These are phyloP conservation scores for Allacma fusca DNA, from an alignment of 2,888 invertebrate species.

Conservation along the genomic window DNA sequence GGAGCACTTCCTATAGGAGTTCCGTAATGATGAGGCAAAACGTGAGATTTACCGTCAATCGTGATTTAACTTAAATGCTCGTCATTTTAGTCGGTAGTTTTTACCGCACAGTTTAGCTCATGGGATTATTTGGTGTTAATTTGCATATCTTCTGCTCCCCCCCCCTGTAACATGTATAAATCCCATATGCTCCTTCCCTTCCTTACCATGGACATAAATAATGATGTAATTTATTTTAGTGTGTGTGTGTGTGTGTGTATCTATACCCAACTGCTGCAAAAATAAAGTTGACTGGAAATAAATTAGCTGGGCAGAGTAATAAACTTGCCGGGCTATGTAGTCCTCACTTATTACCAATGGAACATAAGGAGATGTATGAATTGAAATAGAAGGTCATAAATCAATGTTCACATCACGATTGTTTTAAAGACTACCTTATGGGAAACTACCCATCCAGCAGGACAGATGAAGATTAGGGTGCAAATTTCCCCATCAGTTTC, in stretches of 20 bases:
- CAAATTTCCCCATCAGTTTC: slow-evolving; percentile 1
- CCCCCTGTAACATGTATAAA: too few relatives aligned
- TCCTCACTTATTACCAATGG: neutral
- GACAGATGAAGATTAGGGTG: slow-evolving; percentile 7
- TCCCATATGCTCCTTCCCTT: too few relatives aligned
- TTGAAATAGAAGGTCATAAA: slow-evolving; percentile 12
- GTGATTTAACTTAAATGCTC: slow-evolving; percentile 30
- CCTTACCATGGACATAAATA: too few relatives aligned
- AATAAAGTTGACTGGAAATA: too few relatives aligned
- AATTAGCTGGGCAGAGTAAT: too few relatives aligned
- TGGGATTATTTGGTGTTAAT: too few relatives aligned
- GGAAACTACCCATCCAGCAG: neutral
- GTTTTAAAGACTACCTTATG: neutral
- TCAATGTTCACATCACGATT: neutral
- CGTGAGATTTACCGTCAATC: slow-evolving; percentile 36
- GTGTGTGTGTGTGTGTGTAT: too few relatives aligned
- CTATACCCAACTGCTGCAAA: too few relatives aligned
- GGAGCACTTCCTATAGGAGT: too few relatives aligned
- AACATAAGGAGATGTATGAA: neutral
- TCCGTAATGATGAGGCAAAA: slow-evolving; percentile 13
- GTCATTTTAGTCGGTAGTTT: neutral
- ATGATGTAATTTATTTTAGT: too few relatives aligned
- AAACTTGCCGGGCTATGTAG: neutral
- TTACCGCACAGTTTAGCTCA: neutral
- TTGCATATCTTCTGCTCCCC: too few relatives aligned